Evolutionary conservation across 2,888 invertebrate species (phyloP).

Genomic region (Drosophila meridiana): DNA sequence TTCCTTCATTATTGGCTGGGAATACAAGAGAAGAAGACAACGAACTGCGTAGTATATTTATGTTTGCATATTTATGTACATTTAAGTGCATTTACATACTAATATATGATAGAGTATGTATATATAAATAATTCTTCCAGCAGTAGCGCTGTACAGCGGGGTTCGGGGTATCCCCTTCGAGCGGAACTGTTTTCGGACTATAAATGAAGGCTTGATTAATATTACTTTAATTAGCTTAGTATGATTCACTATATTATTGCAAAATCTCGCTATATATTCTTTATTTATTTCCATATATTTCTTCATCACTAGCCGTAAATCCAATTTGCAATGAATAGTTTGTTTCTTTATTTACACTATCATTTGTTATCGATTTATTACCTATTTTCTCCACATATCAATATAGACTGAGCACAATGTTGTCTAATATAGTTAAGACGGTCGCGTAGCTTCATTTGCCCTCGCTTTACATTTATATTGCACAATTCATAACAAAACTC

Average conservation of each 20-base stretch:
- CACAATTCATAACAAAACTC: not conserved
- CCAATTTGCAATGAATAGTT: not conserved
- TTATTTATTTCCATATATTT: not conserved
- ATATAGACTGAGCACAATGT: constrained; percentile 51
- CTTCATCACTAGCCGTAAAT: not conserved
- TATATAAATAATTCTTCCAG: not conserved
- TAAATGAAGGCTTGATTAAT: not conserved
- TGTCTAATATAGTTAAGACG: constrained; percentile 58
- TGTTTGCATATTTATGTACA: not conserved
- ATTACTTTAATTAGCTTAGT: not conserved
- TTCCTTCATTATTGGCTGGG: not conserved
- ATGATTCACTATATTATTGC: not conserved
- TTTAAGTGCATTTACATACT: not conserved
- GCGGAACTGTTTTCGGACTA: not conserved
- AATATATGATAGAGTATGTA: not conserved
- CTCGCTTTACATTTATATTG: constrained; percentile 3
- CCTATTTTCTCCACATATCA: constrained; percentile 64
- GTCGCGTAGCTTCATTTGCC: constrained; percentile 68
- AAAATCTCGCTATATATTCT: not conserved
- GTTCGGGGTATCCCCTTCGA: not conserved
- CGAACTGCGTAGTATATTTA: not conserved
- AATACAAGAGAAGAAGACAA: not conserved
- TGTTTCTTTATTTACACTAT: not conserved
- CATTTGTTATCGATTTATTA: constrained; percentile 27
- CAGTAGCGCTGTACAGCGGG: not conserved